Percentiles rank a stretch among this genome's conserved stretches.
Evolutionary conservation across 2,113 vertebrate species (phyloP).

Genomic region (Cephalopholis sonnerati): DNA sequence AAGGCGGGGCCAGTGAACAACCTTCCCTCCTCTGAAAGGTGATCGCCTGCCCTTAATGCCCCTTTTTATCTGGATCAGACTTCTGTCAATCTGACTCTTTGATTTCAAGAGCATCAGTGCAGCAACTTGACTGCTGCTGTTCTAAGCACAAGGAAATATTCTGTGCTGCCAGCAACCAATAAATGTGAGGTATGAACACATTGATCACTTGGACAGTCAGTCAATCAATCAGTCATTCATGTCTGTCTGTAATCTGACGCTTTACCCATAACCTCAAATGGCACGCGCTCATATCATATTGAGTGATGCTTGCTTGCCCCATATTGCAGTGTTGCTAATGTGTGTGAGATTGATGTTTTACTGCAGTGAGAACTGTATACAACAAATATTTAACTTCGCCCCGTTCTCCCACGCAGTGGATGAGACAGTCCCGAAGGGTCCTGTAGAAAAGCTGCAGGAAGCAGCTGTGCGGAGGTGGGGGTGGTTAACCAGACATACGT

Average conservation of each 20-base stretch:
- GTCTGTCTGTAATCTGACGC: constrained; percentile 40
- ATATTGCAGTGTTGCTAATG: constrained; percentile 22
- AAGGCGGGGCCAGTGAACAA: neutral
- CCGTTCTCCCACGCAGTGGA: neutral
- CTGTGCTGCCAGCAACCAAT: constrained; percentile 24
- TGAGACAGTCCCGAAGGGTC: neutral
- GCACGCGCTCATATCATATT: constrained; percentile 14
- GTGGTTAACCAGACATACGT: neutral
- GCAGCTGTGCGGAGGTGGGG: neutral
- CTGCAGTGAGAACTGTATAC: neutral
- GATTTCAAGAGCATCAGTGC: constrained; percentile 34
- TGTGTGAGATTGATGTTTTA: constrained; percentile 27
- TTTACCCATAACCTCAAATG: constrained; percentile 47
- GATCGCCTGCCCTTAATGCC: constrained; percentile 8
- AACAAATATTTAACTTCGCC: constrained; percentile 2
- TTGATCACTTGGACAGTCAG: constrained; percentile 42
- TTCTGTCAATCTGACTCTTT: constrained; percentile 38
- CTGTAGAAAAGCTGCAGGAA: neutral
- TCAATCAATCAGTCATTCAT: constrained; percentile 25
- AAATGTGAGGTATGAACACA: constrained; percentile 30
- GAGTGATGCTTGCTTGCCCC: constrained; percentile 22
- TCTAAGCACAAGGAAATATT: constrained; percentile 31
- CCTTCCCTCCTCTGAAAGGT: constrained; percentile 2
- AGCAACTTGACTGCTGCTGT: constrained; percentile 17
- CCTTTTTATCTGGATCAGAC: constrained; percentile 26